These are phyloP conservation scores for Petrocephalus microphthalmus DNA, from an alignment of 2,113 vertebrate species.

Conservation along the genomic window DNA sequence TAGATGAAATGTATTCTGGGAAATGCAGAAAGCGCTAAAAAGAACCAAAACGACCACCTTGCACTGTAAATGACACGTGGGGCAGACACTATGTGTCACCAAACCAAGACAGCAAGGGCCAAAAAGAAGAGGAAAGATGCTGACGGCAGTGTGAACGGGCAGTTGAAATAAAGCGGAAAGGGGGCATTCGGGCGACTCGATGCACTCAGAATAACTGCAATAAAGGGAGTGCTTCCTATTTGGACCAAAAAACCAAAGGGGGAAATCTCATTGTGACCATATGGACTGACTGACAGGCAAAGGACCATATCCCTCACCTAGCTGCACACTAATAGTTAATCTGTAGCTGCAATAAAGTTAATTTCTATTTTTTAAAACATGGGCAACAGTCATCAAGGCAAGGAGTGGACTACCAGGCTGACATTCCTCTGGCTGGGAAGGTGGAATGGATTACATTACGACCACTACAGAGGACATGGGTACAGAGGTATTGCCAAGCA, in stretches of 20 bases:
- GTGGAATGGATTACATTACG: not conserved
- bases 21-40: not conserved
- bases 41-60: not conserved
- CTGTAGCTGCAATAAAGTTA: constrained; percentile 45
- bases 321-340: constrained; percentile 40
- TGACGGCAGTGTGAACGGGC: not conserved
- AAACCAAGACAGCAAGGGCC: not conserved
- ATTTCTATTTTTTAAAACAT: constrained; percentile 36
- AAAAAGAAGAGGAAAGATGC: not conserved
- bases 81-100: not conserved
- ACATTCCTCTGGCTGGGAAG: not conserved
- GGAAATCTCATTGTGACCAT: constrained; percentile 35
- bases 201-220: not conserved
- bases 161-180: not conserved
- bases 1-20: not conserved
- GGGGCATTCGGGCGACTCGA: not conserved
- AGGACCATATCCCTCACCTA: constrained; percentile 37
- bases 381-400: constrained; percentile 29
- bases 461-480: not conserved
- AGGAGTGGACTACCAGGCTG: not conserved
- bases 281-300: constrained; percentile 37
- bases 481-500: not conserved
- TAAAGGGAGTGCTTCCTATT: not conserved
- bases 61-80: not conserved
- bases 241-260: not conserved